A percentile compares a stretch with the other conserved stretches of the same genome.
Evolutionary conservation across 2,797 vertebrate genomes (phyloP).

Genomic region (Diplodus sargus): DNA sequence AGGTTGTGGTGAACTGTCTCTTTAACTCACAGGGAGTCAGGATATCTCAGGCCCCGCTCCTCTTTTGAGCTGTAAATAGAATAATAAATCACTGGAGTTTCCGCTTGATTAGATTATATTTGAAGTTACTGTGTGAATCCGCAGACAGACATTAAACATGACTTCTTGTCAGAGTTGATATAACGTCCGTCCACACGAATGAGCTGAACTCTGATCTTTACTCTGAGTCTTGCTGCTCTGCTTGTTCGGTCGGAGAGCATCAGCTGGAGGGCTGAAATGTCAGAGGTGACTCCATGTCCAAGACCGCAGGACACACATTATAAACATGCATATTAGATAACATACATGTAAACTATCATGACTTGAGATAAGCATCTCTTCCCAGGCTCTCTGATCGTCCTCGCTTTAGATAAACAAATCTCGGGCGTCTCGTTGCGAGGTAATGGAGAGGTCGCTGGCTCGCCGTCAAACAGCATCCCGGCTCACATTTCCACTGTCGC

Average conservation of each 20-base stretch:
- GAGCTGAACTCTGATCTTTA: neutral
- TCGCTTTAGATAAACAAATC: constrained; percentile 42
- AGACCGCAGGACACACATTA: neutral
- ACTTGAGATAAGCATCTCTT: constrained; percentile 39
- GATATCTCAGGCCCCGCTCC: neutral
- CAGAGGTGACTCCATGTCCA: neutral
- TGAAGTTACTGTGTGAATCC: neutral
- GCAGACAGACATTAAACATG: neutral
- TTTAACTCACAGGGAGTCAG: neutral
- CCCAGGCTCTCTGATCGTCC: constrained; percentile 34
- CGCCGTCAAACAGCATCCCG: constrained; percentile 10
- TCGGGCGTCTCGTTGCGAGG: constrained; percentile 36
- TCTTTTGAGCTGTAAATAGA: neutral
- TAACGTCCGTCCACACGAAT: neutral
- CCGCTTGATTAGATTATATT: neutral
- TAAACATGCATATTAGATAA: constrained; percentile 15
- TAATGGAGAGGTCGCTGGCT: constrained; percentile 50
- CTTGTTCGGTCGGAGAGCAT: neutral
- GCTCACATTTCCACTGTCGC: constrained; percentile 50
- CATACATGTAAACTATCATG: constrained; percentile 9
- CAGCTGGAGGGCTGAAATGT: neutral
- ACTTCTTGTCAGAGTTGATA: neutral
- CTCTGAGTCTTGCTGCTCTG: neutral
- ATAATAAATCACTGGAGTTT: neutral
- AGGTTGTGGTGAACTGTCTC: neutral